Evolutionary conservation across 2,113 vertebrate genomes (phyloP), one percentile per base, ranked within the genome.

Genomic region (Circaetus gallicus): DNA sequence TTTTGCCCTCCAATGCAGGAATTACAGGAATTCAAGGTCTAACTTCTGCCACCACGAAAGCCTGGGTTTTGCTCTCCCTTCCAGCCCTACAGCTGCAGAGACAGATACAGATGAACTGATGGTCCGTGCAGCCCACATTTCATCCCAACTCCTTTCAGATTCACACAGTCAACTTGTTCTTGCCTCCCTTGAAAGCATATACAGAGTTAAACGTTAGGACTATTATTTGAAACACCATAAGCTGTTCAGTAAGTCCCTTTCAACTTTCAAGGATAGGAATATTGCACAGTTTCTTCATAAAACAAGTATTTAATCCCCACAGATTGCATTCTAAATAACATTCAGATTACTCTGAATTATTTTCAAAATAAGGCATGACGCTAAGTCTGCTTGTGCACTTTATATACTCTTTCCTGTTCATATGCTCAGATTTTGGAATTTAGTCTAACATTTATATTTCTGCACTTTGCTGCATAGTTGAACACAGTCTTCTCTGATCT

Each of bases 401-500:
- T 34, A 56, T 32, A 24, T 43, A 13, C 28, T 40, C 70, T 29
- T 49, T 50, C 29, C 15, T 58, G 36, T 94, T 82, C 66, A 52
- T 47, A 32, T 16, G 13, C 73, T 72, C 43, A 93, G 66, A 82
- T 69, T 91, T 43, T 82, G 40, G 66, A 82, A 93, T 91, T 95
- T 71, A 94, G 83, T 66, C 26, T 63, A 95, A 74, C 18, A 8
- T 70, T 89, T 80, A 9, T 78, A 86, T 70, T 92, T 86, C 47
- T 91, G 38, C 86, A 81, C 69, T 86, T 89, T 0, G 4, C 69
- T 16, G 22, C 56, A 74, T 3, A 82, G 69, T 24, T 67, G 86
- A 92, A 94, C 55, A 92, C 11, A 8, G 36, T 58, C n/a, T n/a
- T 42, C 92, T 96, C 89, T 96, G 94, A 97, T 97, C 86, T 71